Base-by-base conservation (phyloP, 2,888 invertebrate genomes). In the Ditula angustiorana region DNA sequence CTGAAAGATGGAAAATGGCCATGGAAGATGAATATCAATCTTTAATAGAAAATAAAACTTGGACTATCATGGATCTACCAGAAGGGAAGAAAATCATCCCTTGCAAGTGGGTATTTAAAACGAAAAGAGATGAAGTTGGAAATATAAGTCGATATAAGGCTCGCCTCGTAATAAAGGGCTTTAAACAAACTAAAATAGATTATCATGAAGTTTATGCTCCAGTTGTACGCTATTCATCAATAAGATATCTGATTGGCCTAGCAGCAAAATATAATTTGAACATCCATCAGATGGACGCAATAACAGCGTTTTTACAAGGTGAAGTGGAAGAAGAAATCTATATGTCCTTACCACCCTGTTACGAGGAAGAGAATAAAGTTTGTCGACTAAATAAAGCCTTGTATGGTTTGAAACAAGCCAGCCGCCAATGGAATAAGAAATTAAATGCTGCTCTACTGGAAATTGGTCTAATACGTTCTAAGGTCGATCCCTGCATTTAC, bases 251-350 rank as follows among this genome's bases (percentile, higher is more conserved):
- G 24, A 44, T 76, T 62, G 69, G 57, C 8, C 7, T 70, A 13
- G 69, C 73, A 5, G 67, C 53, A 7, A 69, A 67, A 52, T 56
- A 69, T 41, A 21, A 67, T 11, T n/a, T 72, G 11, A 28, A 67
- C 21, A 71, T 73, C 4, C 24, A 69, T 52, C 70, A 70, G 30
- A 68, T 72, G 61, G 71, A 74, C 65, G 73, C 71, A 23, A 57
- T 71, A 0, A 62, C 61, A 23, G 71, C 73, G 2, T 74, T 73
- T 46, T 44, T 74, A n/a, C 71, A 74, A 33, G 74, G 71, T 8
- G 68, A 70, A 0, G 67, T 74, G 4, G 74, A 74, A 8, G 58
- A 21, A 26, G 69, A 71, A 13, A 67, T 73, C 21, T 71, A 71
- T 35, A 73, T 75, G 73, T 11, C 21, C 24, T 67, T 63, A 19